These are phyloP conservation scores for Germaria angustata DNA, from an alignment of 2,888 invertebrate species.

Conservation along the genomic window DNA sequence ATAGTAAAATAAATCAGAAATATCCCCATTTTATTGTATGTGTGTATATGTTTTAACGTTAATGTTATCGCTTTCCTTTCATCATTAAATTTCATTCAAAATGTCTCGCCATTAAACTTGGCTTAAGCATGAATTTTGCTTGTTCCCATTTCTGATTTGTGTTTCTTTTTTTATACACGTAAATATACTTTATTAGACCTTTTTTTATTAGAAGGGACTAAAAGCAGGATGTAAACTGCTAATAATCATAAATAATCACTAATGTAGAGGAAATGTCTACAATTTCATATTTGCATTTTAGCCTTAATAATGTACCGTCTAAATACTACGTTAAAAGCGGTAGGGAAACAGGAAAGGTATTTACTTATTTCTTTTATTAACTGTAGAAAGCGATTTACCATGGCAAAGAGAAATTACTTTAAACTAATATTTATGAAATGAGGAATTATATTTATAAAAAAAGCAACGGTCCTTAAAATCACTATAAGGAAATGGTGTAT, in stretches of 20 bases:
- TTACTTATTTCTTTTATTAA: not conserved
- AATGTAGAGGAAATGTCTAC: slow-evolving; percentile 59
- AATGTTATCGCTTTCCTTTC: slow-evolving; percentile 22
- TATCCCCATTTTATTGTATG: not conserved
- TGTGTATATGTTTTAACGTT: not conserved
- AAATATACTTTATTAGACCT: not conserved
- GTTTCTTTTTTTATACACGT: not conserved
- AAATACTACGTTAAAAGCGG: not conserved
- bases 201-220: slow-evolving; percentile 7
- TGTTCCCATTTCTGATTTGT: not conserved
- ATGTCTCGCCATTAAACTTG: slow-evolving; percentile 10
- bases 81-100: slow-evolving; percentile 26
- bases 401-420: not conserved
- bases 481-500: not conserved
- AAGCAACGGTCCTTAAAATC: too few species aligned
- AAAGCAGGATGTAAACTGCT: slow-evolving; percentile 40
- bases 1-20: too few species aligned
- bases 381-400: not conserved
- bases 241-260: slow-evolving; percentile 64
- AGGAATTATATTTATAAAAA: too few species aligned
- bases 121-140: not conserved
- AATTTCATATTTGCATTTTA: slow-evolving; percentile 56
- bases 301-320: slow-evolving; percentile 30
- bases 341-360: not conserved
- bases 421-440: not conserved